Percentiles rank a stretch among this genome's conserved stretches.
Evolutionary conservation across 2,888 invertebrate genomes (phyloP).

Genomic region (Aelia acuminata): DNA sequence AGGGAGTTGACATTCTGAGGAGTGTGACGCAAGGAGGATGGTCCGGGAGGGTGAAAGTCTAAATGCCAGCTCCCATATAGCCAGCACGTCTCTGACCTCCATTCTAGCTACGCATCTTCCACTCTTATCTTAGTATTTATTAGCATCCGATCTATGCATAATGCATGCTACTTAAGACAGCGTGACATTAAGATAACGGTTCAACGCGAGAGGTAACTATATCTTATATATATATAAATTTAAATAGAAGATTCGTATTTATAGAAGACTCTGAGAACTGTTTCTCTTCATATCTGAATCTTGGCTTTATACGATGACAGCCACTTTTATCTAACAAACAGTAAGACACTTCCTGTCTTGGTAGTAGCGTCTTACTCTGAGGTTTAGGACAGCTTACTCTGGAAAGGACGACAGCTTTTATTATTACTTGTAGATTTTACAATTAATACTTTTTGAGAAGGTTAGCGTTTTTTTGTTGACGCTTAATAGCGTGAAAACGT

Average conservation of each 20-base stretch:
- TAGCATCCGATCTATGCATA: neutral
- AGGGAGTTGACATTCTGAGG: conserved; percentile 39
- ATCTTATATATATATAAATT: neutral
- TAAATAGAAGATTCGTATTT: neutral
- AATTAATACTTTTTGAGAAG: too few species aligned
- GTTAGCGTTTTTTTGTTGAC: too few species aligned
- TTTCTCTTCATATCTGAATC: neutral
- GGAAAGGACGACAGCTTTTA: too few species aligned
- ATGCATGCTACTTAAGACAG: neutral
- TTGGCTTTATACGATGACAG: too few species aligned
- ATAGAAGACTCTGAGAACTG: neutral
- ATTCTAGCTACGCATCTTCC: neutral
- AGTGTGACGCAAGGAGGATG: neutral
- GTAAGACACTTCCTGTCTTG: too few species aligned
- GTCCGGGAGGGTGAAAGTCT: conserved; percentile 37
- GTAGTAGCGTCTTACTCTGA: too few species aligned
- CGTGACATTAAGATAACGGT: neutral
- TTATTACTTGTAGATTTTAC: too few species aligned
- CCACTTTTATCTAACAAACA: too few species aligned
- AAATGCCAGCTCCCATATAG: conserved; percentile 48
- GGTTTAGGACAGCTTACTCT: too few species aligned
- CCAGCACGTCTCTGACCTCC: conserved; percentile 45
- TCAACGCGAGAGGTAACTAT: neutral
- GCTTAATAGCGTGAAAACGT: too few species aligned
- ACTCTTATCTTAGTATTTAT: conserved; percentile 15